Conservation (phyloP, 2,888 invertebrate genomes). For the Brachynemurus nebulosus region DNA sequence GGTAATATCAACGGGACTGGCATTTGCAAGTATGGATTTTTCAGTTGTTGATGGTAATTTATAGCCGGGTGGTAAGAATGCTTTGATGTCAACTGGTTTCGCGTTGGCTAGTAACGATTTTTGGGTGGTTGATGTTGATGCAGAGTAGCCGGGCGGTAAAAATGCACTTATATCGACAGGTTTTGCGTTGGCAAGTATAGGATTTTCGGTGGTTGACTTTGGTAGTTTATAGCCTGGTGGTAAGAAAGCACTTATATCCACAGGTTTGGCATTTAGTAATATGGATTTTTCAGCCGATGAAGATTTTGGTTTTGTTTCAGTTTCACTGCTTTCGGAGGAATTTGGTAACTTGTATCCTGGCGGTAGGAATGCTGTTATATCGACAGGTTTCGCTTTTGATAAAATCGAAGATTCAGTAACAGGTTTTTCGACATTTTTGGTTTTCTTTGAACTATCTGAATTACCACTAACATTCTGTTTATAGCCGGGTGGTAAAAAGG, state of each 20-base stretch:
- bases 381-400: slow-evolving; percentile 32
- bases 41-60: slow-evolving; percentile 35
- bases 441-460: slow-evolving; percentile 26
- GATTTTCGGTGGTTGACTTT: slow-evolving; percentile 15
- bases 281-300: slow-evolving; percentile 11
- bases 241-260: slow-evolving; percentile 43
- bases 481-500: slow-evolving; percentile 50
- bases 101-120: no score
- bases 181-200: slow-evolving; percentile 21
- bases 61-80: slow-evolving; percentile 49
- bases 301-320: slow-evolving; percentile 16
- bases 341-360: slow-evolving; percentile 47
- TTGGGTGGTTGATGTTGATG: no score
- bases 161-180: slow-evolving; percentile 27
- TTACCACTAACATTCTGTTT: slow-evolving; percentile 28
- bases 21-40: slow-evolving; percentile 23
- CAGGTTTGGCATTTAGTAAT: slow-evolving; percentile 23
- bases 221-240: slow-evolving; percentile 47
- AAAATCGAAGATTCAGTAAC: background rate
- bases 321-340: slow-evolving; percentile 28
- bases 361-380: slow-evolving; percentile 44
- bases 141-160: slow-evolving; percentile 32
- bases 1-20: slow-evolving; percentile 34
- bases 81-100: slow-evolving; percentile 38
- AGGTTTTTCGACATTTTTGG: slow-evolving; percentile 32